phyloP scores from a whole-genome alignment of 2,113 vertebrate genomes.

The Mugil cephalus region DNA sequence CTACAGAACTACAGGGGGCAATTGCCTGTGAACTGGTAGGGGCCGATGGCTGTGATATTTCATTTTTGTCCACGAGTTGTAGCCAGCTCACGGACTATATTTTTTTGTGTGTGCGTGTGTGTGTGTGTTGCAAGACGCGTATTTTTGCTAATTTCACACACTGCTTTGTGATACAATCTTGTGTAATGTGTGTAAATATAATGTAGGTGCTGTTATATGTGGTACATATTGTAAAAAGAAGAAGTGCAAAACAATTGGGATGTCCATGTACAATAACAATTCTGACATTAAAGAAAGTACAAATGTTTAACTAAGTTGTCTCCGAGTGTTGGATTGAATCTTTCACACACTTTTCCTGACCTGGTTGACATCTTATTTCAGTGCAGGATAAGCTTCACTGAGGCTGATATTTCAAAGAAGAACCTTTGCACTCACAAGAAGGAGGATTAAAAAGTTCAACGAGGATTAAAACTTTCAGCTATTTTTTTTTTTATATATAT shows the following conservation, averaged over 20 bases:
- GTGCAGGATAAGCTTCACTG: background rate
- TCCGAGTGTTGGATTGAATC: conserved; percentile 16
- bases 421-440: background rate
- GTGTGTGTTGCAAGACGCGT: conserved; percentile 52
- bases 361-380: background rate
- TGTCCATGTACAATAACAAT: conserved; percentile 80
- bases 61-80: conserved; percentile 10
- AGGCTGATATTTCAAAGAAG: background rate
- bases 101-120: conserved; percentile 1
- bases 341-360: background rate
- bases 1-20: conserved; percentile 15
- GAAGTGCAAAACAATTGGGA: conserved; percentile 73
- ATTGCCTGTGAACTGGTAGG: conserved; percentile 18
- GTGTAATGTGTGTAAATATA: conserved; percentile 86
- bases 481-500: too few species aligned
- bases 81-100: conserved; percentile 15
- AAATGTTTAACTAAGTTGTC: conserved; percentile 51
- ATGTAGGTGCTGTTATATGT: conserved; percentile 85
- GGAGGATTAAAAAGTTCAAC: background rate
- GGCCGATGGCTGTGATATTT: conserved; percentile 40
- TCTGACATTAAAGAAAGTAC: conserved; percentile 81
- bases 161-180: conserved; percentile 81
- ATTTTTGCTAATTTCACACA: conserved; percentile 58
- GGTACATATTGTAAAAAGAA: conserved; percentile 87
- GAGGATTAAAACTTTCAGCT: conserved; percentile 8